A percentile compares a stretch with the other conserved stretches of the same genome.
These are phyloP conservation scores for Trissolcus japonicus DNA, from an alignment of 2,888 invertebrate genomes.

Conservation along the genomic window DNA sequence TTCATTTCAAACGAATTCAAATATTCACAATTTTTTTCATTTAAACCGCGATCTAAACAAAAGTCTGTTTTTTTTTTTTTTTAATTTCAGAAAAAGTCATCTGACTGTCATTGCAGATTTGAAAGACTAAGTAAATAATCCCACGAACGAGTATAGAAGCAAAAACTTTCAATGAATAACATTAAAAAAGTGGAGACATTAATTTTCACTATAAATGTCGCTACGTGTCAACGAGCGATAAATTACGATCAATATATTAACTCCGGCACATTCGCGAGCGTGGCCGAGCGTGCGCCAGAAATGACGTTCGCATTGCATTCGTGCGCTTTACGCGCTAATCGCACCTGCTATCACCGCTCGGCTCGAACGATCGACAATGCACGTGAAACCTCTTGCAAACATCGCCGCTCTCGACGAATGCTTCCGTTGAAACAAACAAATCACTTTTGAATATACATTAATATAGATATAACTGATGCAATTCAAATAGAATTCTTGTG, in stretches of 20 bases:
- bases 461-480: slow-evolving; percentile 18
- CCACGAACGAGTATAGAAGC: too few species aligned
- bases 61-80: too few species aligned
- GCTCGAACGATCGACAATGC: slow-evolving; percentile 32
- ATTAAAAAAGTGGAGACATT: slow-evolving; percentile 6
- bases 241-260: slow-evolving; percentile 39
- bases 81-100: too few species aligned
- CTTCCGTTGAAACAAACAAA: background rate
- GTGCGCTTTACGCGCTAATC: slow-evolving; percentile 66
- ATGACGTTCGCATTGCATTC: slow-evolving; percentile 70
- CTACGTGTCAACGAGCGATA: slow-evolving; percentile 31
- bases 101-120: too few species aligned
- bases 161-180: background rate
- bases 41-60: too few species aligned
- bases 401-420: background rate
- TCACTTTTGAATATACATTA: slow-evolving; percentile 31
- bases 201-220: slow-evolving; percentile 31
- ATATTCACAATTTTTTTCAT: too few species aligned
- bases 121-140: too few species aligned
- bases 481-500: slow-evolving; percentile 37
- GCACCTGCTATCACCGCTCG: slow-evolving; percentile 67
- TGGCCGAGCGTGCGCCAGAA: slow-evolving; percentile 58
- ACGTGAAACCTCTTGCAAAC: slow-evolving; percentile 26
- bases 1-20: background rate
- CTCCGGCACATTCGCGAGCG: too few species aligned